Conservation (phyloP, 2,113 vertebrate species). For the Silurus meridionalis region DNA sequence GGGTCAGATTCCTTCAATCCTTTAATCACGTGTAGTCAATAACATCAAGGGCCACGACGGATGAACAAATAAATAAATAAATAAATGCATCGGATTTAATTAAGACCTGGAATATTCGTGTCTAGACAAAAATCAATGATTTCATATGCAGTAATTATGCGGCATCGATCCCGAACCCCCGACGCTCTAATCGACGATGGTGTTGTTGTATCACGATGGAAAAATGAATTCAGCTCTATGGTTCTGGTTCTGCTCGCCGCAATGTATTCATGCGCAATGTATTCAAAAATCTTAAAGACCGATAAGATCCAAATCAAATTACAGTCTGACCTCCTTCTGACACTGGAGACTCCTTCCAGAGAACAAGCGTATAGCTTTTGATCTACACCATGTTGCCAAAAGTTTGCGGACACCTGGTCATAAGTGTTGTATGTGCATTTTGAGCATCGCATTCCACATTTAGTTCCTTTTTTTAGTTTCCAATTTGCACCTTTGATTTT, state of each 20-base stretch:
- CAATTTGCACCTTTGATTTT: too few relatives aligned
- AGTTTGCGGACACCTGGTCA: too few relatives aligned
- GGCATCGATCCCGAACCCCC: neutral
- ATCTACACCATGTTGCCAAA: too few relatives aligned
- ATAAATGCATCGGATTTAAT: neutral
- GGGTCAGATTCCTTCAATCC: neutral
- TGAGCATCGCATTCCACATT: too few relatives aligned
- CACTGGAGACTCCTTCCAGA: neutral
- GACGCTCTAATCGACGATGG: neutral
- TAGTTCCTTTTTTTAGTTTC: too few relatives aligned
- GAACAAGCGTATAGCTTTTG: too few relatives aligned
- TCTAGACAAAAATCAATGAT: slow-evolving; percentile 1
- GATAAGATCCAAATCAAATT: neutral
- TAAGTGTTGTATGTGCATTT: too few relatives aligned
- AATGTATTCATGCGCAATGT: too few relatives aligned
- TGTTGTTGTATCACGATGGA: too few relatives aligned
- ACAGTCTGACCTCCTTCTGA: neutral
- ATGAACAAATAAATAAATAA: neutral
- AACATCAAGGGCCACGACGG: neutral
- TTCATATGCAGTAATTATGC: neutral
- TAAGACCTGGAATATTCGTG: neutral
- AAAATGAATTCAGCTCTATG: neutral
- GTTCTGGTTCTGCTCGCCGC: too few relatives aligned
- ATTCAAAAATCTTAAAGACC: too few relatives aligned
- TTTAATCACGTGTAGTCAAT: neutral